Base-by-base conservation (phyloP, 2,113 vertebrate species). In the Eulemur macaco region DNA sequence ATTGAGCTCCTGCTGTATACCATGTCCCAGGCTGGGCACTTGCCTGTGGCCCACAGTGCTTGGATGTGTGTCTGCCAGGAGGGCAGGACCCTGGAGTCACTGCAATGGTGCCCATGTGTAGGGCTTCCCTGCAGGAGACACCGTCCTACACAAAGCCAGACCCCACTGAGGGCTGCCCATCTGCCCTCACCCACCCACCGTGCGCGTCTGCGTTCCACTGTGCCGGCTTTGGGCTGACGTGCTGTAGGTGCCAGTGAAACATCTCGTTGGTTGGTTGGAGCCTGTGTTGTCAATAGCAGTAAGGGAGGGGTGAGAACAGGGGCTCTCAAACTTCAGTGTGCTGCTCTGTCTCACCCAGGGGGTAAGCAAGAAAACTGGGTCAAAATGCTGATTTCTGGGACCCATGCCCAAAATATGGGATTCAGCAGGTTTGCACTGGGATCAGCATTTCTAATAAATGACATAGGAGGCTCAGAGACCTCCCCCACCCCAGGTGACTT, bases 111-210 rank as follows among this genome's bases (percentile, higher is more conserved):
- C 27, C 39, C 50, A 1, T 64, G 63, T 0, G 1, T 20, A 58
- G 39, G 68, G 68, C 45, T 86, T 76, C 9, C 80, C 50, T 14
- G 3, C 5, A 42, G 63, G 31, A 66, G 74, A n/a, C 0, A 0
- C 63, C 29, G 9, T 37, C 71, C 69, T 21, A 9, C 31, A 27
- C 0, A 6, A 64, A 29, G 42, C 42, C 7, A 4, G 34, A 42
- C 18, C 90, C n/a, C 39, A 13, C 0, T 12, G 13, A 6, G 23
- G 18, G 17, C n/a, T 15, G n/a, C 34, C 66, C 39, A 0, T 11
- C 11, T 0, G 0, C 25, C 52, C 34, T 66, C 60, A 3, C 10
- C 1, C 50, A 21, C 34, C 42, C 6, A 0, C 27, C 0, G 2
- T 6, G 71, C 20, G 0, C 25, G 18, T 50, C 47, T 20, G 25